A percentile compares a stretch with the other conserved stretches of the same genome.
Evolutionary conservation across 2,113 vertebrate genomes (phyloP).

Genomic region (Cebus imitator): DNA sequence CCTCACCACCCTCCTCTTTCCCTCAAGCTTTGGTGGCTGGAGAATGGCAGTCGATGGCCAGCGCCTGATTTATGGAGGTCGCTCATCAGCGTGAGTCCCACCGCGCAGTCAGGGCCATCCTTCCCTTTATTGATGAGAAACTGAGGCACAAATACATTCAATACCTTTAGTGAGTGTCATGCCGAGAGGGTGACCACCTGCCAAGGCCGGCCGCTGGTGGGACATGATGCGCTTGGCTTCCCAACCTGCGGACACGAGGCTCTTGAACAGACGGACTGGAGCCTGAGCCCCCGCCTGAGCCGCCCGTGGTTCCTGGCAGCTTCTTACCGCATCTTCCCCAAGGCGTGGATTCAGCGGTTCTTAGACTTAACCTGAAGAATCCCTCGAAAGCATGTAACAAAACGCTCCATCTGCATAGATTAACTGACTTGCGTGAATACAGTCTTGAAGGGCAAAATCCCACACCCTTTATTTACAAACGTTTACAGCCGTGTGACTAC

Average conservation of each 20-base stretch:
- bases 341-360: too few relatives aligned
- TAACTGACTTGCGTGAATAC: too few relatives aligned
- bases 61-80: neutral
- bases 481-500: neutral
- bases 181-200: neutral
- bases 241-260: neutral
- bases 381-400: neutral
- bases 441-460: too few relatives aligned
- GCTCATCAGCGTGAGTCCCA: accelerated
- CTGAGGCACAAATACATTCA: neutral
- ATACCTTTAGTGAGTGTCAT: neutral
- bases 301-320: accelerated
- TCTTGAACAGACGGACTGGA: accelerated
- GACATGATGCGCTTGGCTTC: too few relatives aligned
- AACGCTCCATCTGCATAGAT: neutral
- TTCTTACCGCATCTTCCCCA: neutral
- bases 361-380: neutral
- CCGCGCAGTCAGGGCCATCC: neutral
- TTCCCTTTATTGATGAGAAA: neutral
- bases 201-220: accelerated
- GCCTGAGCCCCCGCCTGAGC: neutral
- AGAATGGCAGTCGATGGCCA: neutral
- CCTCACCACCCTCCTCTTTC: neutral
- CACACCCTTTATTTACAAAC: too few relatives aligned
- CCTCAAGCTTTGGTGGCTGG: neutral